These are phyloP conservation scores for Fabriciana adippe DNA, from an alignment of 2,888 invertebrate species.

Conservation along the genomic window DNA sequence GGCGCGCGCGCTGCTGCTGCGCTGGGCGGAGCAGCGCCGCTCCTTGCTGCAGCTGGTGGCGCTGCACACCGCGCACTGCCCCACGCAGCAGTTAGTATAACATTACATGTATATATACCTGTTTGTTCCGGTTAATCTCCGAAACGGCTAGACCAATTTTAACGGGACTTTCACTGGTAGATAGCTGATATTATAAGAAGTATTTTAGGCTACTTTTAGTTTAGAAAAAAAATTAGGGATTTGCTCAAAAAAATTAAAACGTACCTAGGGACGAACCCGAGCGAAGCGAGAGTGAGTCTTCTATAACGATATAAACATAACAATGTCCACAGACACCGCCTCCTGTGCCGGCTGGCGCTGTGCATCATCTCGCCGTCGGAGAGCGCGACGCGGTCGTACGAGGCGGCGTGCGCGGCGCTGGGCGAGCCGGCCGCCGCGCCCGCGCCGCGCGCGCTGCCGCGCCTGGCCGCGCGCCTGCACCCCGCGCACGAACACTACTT, in stretches of 20 bases:
- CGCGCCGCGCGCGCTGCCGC: conserved; percentile 51
- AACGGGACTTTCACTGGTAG: too few species aligned
- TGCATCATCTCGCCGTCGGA: conserved; percentile 53
- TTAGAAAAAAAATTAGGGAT: too few species aligned
- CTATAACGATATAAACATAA: too few species aligned
- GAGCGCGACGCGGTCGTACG: conserved; percentile 47
- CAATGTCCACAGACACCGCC: conserved; percentile 57
- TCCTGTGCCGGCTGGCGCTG: conserved; percentile 61
- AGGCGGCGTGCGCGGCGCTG: conserved; percentile 47
- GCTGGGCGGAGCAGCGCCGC: conserved; percentile 56
- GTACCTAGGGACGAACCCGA: too few species aligned
- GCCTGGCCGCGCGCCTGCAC: conserved; percentile 48
- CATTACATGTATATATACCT: too few species aligned
- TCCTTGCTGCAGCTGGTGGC: conserved; percentile 59
- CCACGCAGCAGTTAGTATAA: conserved; percentile 49
- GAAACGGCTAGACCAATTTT: too few species aligned
- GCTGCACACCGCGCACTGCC: conserved; percentile 48
- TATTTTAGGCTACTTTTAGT: too few species aligned
- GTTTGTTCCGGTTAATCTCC: too few species aligned
- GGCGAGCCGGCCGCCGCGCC: conserved; percentile 45
- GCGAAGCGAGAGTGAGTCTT: too few species aligned
- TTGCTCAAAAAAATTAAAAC: too few species aligned
- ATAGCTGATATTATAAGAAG: too few species aligned
- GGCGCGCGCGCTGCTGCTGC: conserved; percentile 44
- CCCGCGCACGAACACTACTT: conserved; percentile 48